phyloP scores from a whole-genome alignment of 1,140 invertebrate species.

The Antheraea mylitta region DNA sequence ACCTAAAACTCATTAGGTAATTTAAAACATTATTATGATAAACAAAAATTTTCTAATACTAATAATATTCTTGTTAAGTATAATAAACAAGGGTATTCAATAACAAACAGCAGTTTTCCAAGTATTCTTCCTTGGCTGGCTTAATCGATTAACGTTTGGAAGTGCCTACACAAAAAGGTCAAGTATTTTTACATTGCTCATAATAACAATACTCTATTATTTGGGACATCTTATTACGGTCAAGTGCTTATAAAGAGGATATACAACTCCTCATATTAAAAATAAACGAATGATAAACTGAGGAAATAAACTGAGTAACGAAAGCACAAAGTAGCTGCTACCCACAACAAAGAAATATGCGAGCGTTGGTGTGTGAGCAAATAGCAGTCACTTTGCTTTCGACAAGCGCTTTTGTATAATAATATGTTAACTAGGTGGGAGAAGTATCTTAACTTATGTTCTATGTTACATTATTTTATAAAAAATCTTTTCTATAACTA shows the following conservation, averaged over 20 bases:
- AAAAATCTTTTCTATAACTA: too few relatives aligned
- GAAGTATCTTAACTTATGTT: background rate
- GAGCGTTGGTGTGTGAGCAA: background rate
- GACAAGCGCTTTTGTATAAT: constrained; percentile 5
- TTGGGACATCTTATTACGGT: background rate
- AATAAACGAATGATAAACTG: constrained; percentile 9
- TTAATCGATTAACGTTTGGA: background rate
- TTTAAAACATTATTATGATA: too few relatives aligned
- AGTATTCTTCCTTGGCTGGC: background rate
- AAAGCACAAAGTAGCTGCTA: background rate
- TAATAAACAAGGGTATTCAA: too few relatives aligned
- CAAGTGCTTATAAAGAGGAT: background rate
- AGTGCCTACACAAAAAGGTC: background rate
- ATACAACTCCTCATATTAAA: constrained; percentile 1
- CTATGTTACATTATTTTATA: background rate
- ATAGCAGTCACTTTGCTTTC: constrained; percentile 7
- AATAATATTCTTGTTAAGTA: too few relatives aligned
- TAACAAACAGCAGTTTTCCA: background rate
- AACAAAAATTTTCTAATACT: too few relatives aligned
- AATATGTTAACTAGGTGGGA: background rate
- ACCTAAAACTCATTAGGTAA: too few relatives aligned
- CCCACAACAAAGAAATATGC: constrained; percentile 1
- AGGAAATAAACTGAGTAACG: background rate
- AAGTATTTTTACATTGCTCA: background rate
- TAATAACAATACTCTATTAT: background rate